phyloP scores from a whole-genome alignment of 2,888 invertebrate genomes.

The Drosophila nigritarsus region DNA sequence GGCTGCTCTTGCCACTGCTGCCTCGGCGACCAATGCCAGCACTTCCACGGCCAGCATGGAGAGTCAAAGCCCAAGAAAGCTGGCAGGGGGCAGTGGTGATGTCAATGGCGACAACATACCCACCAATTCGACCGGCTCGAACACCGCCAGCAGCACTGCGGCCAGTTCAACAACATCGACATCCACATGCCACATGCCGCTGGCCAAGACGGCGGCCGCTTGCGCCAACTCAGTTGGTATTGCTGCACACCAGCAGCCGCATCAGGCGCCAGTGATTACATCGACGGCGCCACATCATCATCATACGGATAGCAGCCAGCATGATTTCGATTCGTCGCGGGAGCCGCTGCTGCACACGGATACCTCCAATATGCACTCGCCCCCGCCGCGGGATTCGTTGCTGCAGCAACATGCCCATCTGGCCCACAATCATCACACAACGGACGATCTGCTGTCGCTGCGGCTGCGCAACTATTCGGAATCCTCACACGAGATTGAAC shows the following conservation, averaged over 20 bases:
- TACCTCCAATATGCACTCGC: constrained; percentile 83
- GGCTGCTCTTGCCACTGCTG: constrained; percentile 57
- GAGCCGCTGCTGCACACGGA: constrained; percentile 83
- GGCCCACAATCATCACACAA: constrained; percentile 71
- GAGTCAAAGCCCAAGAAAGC: constrained; percentile 41
- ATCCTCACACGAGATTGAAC: constrained; percentile 85
- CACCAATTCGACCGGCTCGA: constrained; percentile 51
- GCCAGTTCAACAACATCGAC: constrained; percentile 67
- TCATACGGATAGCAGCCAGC: constrained; percentile 84
- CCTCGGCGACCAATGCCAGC: constrained; percentile 56
- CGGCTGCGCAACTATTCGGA: constrained; percentile 85
- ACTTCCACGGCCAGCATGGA: constrained; percentile 47
- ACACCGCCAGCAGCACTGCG: constrained; percentile 54
- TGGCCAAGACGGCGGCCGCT: constrained; percentile 34
- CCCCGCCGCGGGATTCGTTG: constrained; percentile 79
- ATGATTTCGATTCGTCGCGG: constrained; percentile 84
- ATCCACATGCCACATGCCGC: constrained; percentile 47
- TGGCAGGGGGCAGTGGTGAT: constrained; percentile 38
- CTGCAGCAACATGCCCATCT: constrained; percentile 66
- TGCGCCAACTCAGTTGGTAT: constrained; percentile 50
- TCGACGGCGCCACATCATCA: constrained; percentile 83
- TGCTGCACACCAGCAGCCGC: constrained; percentile 79
- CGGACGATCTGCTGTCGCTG: constrained; percentile 78
- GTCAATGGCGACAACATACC: constrained; percentile 42
- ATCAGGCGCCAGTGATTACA: constrained; percentile 84